Percentiles rank a stretch among this genome's conserved stretches.
Conservation (phyloP, 1,140 invertebrate genomes). For the Cheumatopsyche charites region DNA sequence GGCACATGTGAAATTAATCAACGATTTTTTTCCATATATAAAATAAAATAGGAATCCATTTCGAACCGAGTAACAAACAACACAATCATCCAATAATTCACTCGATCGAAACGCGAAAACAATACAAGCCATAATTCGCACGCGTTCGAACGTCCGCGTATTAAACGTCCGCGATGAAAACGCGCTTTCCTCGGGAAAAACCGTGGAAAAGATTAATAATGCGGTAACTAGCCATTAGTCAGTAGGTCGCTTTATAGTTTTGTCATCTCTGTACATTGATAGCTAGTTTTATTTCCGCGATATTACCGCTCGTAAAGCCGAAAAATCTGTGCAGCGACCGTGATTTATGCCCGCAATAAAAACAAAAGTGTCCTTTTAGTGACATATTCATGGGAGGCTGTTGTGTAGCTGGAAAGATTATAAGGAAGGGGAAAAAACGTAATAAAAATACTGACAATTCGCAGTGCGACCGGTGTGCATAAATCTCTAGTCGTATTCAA, state of each 20-base stretch:
- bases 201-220: no score
- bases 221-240: no score
- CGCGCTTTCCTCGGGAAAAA: no score
- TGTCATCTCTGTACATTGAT: slow-evolving; percentile 9
- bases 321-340: slow-evolving; percentile 10
- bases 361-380: slow-evolving; percentile 43
- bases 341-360: slow-evolving; percentile 45
- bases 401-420: background rate
- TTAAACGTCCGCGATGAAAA: no score
- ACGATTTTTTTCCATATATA: no score
- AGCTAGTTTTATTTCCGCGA: background rate
- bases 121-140: no score
- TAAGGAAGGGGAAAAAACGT: background rate
- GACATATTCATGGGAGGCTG: slow-evolving; percentile 35
- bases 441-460: slow-evolving; percentile 10
- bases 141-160: no score
- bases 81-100: no score
- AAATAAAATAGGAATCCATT: no score
- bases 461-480: background rate
- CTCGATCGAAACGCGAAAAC: no score
- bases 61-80: no score
- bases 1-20: no score
- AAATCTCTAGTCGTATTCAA: slow-evolving; percentile 8
- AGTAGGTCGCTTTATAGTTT: background rate
- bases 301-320: background rate